Base-by-base conservation (phyloP, 1,140 invertebrate genomes). In the Cydia amplana region DNA sequence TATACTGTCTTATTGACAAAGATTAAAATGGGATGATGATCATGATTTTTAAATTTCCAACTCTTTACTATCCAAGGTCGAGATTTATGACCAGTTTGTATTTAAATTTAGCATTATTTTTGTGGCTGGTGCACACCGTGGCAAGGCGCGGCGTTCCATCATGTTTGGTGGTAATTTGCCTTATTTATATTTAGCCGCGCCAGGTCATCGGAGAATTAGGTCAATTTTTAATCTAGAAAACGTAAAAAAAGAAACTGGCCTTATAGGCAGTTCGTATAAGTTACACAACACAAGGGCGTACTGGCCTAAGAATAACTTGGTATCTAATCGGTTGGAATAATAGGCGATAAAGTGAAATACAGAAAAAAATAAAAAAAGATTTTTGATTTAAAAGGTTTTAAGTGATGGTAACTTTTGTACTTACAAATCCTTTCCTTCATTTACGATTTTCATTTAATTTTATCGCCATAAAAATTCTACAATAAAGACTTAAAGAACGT, bases 191-290 rank as follows among this genome's bases (percentile, higher is more conserved):
- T 60, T 60, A 60, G 55, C 55, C 55, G 55, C 55, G 4, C 20
- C 55, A 60, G 55, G 55, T 60, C 55, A 60, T 60, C 55, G 55
- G 55, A 60, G 55, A 60, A 60, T 60, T 60, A 20, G 55, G 55
- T 60, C 55, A 60, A 60, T 60, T 60, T 60, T 20, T 60, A 23
- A 60, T 60, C 20, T 60, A 60, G 18, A 23, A 60, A 60, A 60
- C 0, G 18, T 60, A 60, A 60, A 60, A 60, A 20, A 60, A 10
- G 4, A 23, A 9, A 23, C 55, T 60, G 55, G 20, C 55, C 20
- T 60, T 60, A 12, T 12, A 60, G 55, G 20, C 55, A 51, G n/a
- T 51, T 18, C 1, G 5, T 51, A 2, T 60, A 23, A 60, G 55
- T n/a, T n/a, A n/a, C n/a, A n/a, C 55, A 12, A 12, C 10, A 23